These are phyloP conservation scores for Bovichtus variegatus DNA, from an alignment of 2,797 vertebrate species.

Conservation along the genomic window DNA sequence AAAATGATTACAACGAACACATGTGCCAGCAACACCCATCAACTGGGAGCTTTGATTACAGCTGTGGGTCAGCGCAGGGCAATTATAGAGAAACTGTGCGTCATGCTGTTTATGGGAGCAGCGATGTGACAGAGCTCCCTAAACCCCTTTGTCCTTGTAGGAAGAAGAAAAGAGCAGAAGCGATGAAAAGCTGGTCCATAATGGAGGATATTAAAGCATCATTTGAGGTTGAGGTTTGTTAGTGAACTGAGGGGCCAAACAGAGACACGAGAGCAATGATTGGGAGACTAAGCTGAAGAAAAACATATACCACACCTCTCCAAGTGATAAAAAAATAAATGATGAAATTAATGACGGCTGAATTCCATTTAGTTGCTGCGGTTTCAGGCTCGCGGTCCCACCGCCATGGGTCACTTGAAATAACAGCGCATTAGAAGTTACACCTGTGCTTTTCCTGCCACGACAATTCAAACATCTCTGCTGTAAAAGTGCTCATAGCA, in stretches of 20 bases:
- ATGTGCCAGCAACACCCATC: conserved; percentile 71
- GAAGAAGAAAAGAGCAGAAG: conserved; percentile 27
- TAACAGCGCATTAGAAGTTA: not conserved
- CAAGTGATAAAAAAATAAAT: no score
- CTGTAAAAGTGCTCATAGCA: not conserved
- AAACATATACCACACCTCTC: no score
- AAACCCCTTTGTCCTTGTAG: conserved; percentile 36
- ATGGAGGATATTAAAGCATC: not conserved
- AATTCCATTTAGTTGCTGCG: not conserved
- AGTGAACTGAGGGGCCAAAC: not conserved
- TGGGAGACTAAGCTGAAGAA: no score
- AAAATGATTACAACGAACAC: conserved; percentile 64
- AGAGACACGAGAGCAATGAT: not conserved
- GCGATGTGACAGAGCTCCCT: conserved; percentile 39
- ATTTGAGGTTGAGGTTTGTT: not conserved
- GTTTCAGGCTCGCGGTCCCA: not conserved
- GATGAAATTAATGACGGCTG: accelerated
- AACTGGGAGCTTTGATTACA: conserved; percentile 70
- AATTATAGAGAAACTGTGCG: conserved; percentile 60
- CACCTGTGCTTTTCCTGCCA: no score
- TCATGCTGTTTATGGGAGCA: conserved; percentile 65
- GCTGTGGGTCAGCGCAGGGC: conserved; percentile 68
- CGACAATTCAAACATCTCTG: no score
- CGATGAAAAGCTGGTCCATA: not conserved
- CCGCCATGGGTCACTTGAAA: not conserved